phyloP scores from a whole-genome alignment of 92 coral and sea anemone genomes.

The Pocillopora grandis region DNA sequence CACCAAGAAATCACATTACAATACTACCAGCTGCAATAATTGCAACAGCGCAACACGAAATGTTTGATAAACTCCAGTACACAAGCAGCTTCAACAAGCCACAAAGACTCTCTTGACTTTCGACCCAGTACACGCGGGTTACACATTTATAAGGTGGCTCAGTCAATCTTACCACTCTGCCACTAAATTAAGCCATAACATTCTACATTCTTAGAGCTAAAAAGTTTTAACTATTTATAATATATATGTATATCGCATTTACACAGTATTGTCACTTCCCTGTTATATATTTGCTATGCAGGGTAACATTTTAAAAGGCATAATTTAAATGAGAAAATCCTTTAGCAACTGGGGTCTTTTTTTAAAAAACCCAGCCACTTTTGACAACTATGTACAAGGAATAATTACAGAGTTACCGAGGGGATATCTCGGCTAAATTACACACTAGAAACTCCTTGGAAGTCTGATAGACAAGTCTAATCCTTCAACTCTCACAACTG shows the following conservation, averaged over 20 bases:
- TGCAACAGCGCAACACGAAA: no score
- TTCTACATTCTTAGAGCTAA: neutral
- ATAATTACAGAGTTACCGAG: constrained; percentile 6
- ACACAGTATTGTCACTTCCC: constrained; percentile 26
- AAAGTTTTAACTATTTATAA: constrained; percentile 1
- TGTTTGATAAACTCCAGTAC: neutral
- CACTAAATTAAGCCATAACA: neutral
- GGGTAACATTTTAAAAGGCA: constrained; percentile 38
- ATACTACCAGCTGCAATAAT: no score
- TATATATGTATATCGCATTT: constrained; percentile 29
- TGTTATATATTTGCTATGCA: constrained; percentile 33
- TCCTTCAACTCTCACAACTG: no score
- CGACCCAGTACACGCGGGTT: constrained; percentile 7
- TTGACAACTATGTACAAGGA: constrained; percentile 22
- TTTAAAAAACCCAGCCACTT: constrained; percentile 17
- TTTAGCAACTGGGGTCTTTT: constrained; percentile 19
- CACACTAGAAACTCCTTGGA: constrained; percentile 23
- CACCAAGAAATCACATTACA: no score
- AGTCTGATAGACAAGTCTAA: neutral
- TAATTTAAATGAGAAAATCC: constrained; percentile 43
- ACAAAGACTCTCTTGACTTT: neutral
- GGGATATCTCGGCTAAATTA: neutral
- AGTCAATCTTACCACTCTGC: neutral
- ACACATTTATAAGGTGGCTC: constrained; percentile 8
- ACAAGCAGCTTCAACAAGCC: neutral